Percentiles rank a stretch among this genome's conserved stretches.
phyloP scores from a whole-genome alignment of 2,797 vertebrate genomes.

The Ceryle rudis region DNA sequence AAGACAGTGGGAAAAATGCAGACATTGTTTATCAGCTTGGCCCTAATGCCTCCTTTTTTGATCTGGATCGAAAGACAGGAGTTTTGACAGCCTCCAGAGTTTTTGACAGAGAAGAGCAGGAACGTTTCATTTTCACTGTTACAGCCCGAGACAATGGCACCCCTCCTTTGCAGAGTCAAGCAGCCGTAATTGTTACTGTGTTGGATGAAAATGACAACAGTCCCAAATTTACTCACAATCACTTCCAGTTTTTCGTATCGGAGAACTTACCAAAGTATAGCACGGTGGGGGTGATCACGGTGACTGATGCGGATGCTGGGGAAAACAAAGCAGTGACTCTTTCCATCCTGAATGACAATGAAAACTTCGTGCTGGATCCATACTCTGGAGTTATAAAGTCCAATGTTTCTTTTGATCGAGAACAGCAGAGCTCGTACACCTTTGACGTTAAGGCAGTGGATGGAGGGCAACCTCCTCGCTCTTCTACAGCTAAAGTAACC shows the following conservation, averaged over 20 bases:
- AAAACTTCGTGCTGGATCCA: slow-evolving; percentile 97
- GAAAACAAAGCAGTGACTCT: slow-evolving; percentile 97
- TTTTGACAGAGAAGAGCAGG: slow-evolving; percentile 97
- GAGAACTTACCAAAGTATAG: slow-evolving; percentile 99
- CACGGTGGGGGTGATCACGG: slow-evolving; percentile 98
- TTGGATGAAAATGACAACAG: slow-evolving; percentile 98
- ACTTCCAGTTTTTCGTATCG: slow-evolving; percentile 99
- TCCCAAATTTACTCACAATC: slow-evolving; percentile 98
- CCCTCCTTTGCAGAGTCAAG: slow-evolving; percentile 95
- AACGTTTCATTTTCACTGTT: slow-evolving; percentile 96
- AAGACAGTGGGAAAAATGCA: slow-evolving; percentile 98
- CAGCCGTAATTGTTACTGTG: slow-evolving; percentile 95
- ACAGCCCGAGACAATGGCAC: slow-evolving; percentile 98
- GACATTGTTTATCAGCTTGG: slow-evolving; percentile 99
- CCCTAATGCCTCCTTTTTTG: slow-evolving; percentile 98
- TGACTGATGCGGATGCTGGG: slow-evolving; percentile 95
- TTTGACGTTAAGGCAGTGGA: slow-evolving; percentile 97
- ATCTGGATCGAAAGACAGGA: slow-evolving; percentile 97
- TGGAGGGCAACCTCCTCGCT: slow-evolving; percentile 92
- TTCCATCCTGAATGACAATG: slow-evolving; percentile 95
- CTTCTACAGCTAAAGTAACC: slow-evolving; percentile 97
- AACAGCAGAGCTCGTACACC: slow-evolving; percentile 98
- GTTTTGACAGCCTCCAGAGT: slow-evolving; percentile 96
- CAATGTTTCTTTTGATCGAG: slow-evolving; percentile 97
- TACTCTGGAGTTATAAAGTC: slow-evolving; percentile 98